Evolutionary conservation across 1,140 invertebrate genomes (phyloP).

Genomic region (Harpegnathos saltator): DNA sequence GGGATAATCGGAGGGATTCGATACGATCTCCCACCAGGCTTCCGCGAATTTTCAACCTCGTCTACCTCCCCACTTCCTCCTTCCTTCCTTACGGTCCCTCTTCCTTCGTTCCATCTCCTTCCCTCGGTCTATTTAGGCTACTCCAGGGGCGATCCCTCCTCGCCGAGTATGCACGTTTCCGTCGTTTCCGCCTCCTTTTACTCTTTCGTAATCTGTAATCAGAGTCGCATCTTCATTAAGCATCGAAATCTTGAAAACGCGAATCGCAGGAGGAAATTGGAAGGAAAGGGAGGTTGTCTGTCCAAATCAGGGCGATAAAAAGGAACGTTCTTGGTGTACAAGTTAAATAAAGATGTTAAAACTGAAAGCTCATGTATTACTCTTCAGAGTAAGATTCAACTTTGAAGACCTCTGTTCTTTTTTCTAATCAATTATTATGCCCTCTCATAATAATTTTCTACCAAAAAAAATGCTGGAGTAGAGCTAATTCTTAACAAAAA

Average conservation of each 20-base stretch:
- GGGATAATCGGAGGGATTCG: slow-evolving; percentile 62
- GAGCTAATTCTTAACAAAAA: no score
- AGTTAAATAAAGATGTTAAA: no score
- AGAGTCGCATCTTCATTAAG: slow-evolving; percentile 16
- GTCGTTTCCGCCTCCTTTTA: not conserved
- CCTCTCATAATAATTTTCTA: no score
- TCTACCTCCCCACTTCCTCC: slow-evolving; percentile 51
- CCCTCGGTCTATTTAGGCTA: slow-evolving; percentile 47
- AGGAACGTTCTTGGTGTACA: no score
- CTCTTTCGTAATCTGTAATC: slow-evolving; percentile 15
- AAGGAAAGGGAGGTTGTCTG: not conserved
- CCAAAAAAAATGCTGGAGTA: no score
- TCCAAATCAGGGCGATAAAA: no score
- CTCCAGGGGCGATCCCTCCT: slow-evolving; percentile 32
- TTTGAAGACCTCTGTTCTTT: no score
- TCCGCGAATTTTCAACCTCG: slow-evolving; percentile 58
- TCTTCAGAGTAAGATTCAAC: no score
- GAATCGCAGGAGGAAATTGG: not conserved
- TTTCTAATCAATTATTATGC: no score
- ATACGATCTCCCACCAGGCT: slow-evolving; percentile 59
- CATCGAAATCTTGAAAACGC: not conserved
- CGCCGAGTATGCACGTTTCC: not conserved
- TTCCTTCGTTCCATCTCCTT: slow-evolving; percentile 52
- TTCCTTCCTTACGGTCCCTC: slow-evolving; percentile 12
- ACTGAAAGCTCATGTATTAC: no score